Conservation (phyloP, 2,888 invertebrate species). For the Cataglyphis albicans region DNA sequence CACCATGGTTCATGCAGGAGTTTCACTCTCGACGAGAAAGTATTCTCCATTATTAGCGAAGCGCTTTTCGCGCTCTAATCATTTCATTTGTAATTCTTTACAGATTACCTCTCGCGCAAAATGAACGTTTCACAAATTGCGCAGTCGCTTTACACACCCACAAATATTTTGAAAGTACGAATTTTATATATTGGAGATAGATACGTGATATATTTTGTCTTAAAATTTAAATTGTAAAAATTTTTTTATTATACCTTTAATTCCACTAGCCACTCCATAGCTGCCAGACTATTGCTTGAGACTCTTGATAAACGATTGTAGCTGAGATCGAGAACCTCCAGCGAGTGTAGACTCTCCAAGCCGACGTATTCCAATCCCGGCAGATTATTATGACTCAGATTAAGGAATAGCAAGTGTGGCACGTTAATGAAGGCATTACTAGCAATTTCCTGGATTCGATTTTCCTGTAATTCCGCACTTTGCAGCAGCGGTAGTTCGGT, state of each 20-base stretch:
- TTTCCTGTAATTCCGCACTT: slow-evolving; percentile 93
- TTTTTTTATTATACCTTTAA: slow-evolving; percentile 87
- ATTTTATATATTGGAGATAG: not conserved
- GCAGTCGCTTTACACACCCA: not conserved
- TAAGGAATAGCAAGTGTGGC: slow-evolving; percentile 92
- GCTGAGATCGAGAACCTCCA: slow-evolving; percentile 95
- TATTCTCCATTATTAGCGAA: slow-evolving; percentile 69
- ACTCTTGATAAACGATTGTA: slow-evolving; percentile 91
- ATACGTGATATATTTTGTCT: not conserved
- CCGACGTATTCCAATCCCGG: slow-evolving; percentile 92
- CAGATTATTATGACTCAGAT: slow-evolving; percentile 94
- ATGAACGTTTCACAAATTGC: not conserved
- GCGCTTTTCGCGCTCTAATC: slow-evolving; percentile 20
- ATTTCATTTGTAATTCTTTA: slow-evolving; percentile 18
- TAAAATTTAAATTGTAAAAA: slow-evolving; percentile 1
- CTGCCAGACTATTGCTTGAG: slow-evolving; percentile 89
- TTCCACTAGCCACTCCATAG: slow-evolving; percentile 95
- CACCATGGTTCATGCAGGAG: slow-evolving; percentile 74
- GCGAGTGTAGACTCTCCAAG: slow-evolving; percentile 90
- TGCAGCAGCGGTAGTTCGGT: slow-evolving; percentile 91
- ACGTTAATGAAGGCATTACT: slow-evolving; percentile 92
- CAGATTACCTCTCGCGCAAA: not conserved
- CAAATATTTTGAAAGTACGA: not conserved
- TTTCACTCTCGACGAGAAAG: slow-evolving; percentile 83
- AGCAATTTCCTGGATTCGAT: slow-evolving; percentile 91